These are phyloP conservation scores for Virgularia gustaviana DNA, from an alignment of 92 coral and sea anemone species.

Conservation along the genomic window DNA sequence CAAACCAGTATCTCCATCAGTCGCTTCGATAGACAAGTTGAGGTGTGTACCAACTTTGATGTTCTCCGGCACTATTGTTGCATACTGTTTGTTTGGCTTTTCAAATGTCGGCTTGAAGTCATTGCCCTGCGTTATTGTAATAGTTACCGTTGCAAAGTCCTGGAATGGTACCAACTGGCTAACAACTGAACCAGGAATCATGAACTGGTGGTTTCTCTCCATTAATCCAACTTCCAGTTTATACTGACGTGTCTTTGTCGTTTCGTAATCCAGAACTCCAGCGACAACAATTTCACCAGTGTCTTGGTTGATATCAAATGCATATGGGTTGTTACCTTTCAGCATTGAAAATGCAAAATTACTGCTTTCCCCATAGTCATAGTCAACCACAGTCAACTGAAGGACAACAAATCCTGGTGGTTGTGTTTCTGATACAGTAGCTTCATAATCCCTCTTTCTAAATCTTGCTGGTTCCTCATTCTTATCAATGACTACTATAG, in stretches of 20 bases:
- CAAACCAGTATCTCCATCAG: conserved; percentile 9
- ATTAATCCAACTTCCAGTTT: conserved; percentile 11
- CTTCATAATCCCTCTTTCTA: conserved; percentile 40
- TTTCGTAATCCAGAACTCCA: conserved; percentile 74
- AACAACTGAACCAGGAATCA: neutral
- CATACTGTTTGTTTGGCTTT: neutral
- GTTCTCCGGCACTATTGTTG: conserved; percentile 3
- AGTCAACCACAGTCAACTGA: conserved; percentile 59
- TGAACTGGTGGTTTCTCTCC: conserved; percentile 8
- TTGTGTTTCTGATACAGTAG: conserved; percentile 72
- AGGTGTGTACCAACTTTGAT: conserved; percentile 17
- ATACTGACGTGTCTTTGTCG: neutral
- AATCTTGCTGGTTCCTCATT: conserved; percentile 55
- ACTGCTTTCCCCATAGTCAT: conserved; percentile 71
- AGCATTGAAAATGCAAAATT: conserved; percentile 68
- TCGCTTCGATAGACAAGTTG: conserved; percentile 7
- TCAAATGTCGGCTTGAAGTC: conserved; percentile 14
- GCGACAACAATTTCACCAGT: conserved; percentile 82
- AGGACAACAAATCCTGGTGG: conserved; percentile 71
- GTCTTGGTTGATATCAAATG: conserved; percentile 75
- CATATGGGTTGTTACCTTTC: conserved; percentile 70
- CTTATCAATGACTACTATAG: conserved; percentile 61
- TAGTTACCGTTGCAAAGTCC: neutral
- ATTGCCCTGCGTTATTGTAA: conserved; percentile 3
- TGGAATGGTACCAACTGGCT: neutral